Evolutionary conservation across 2,888 invertebrate genomes (phyloP).

Genomic region (Andrena camellia): DNA sequence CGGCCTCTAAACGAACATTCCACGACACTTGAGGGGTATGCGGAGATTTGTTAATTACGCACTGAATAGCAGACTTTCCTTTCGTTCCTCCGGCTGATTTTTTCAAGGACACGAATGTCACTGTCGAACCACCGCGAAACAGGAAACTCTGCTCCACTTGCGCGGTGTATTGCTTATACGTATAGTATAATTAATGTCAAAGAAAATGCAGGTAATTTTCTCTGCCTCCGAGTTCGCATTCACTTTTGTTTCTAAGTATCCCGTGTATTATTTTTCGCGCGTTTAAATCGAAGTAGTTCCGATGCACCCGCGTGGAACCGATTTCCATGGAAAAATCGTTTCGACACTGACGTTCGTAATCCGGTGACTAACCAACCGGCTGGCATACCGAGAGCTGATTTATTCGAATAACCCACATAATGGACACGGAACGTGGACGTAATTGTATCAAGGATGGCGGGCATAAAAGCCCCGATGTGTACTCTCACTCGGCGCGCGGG

Average conservation of each 20-base stretch:
- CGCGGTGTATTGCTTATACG: background rate
- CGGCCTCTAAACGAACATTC: background rate
- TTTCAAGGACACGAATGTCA: slow-evolving; percentile 9
- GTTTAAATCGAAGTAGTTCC: background rate
- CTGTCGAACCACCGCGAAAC: slow-evolving; percentile 2
- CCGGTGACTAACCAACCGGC: slow-evolving; percentile 38
- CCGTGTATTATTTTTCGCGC: background rate
- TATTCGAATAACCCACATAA: slow-evolving; percentile 44
- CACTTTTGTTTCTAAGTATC: too few species aligned
- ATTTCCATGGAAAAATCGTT: slow-evolving; percentile 4
- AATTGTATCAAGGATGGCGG: slow-evolving; percentile 44
- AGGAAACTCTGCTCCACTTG: slow-evolving; percentile 6
- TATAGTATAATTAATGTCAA: background rate
- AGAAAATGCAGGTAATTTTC: too few species aligned
- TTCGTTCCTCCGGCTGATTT: background rate
- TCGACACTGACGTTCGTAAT: background rate
- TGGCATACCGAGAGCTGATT: slow-evolving; percentile 31
- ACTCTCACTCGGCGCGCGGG: slow-evolving; percentile 30
- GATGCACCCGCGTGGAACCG: background rate
- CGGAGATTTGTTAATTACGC: slow-evolving; percentile 13
- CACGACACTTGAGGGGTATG: background rate
- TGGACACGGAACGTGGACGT: slow-evolving; percentile 35
- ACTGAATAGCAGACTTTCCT: background rate
- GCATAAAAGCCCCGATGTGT: slow-evolving; percentile 7
- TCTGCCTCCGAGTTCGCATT: too few species aligned